A percentile compares a stretch with the other conserved stretches of the same genome.
Conservation (phyloP, 2,113 vertebrate genomes). For the Terrapene triunguis region DNA sequence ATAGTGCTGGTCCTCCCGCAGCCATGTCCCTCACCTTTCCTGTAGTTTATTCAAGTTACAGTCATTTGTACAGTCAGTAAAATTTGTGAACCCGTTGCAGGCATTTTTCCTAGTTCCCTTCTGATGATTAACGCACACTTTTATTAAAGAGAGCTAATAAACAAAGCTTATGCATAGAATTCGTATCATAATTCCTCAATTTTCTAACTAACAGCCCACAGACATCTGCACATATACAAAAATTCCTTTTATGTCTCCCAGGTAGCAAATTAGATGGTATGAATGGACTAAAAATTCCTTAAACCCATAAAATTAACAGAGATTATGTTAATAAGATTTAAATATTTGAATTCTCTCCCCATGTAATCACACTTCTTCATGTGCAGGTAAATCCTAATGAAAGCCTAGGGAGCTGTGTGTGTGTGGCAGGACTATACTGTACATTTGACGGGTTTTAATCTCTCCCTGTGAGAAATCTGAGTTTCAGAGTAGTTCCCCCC, state of each 20-base stretch:
- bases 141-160: constrained; percentile 7
- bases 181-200: constrained; percentile 46
- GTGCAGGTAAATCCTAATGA: constrained; percentile 39
- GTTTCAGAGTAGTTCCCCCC: background rate
- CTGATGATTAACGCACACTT: background rate
- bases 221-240: constrained; percentile 47
- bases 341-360: constrained; percentile 54
- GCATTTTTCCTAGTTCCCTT: background rate
- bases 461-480: constrained; percentile 8
- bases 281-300: constrained; percentile 28
- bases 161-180: background rate
- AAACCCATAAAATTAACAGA: constrained; percentile 61
- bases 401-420: background rate
- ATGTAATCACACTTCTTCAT: constrained; percentile 39
- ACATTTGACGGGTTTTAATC: background rate
- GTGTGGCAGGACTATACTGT: background rate
- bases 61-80: background rate
- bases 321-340: constrained; percentile 66
- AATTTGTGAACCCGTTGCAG: background rate
- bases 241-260: constrained; percentile 55
- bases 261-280: background rate
- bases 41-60: background rate
- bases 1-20: background rate
- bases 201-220: constrained; percentile 4
- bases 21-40: background rate